Evolutionary conservation across 2,888 invertebrate genomes (phyloP).

Genomic region (Coelinius sp.): DNA sequence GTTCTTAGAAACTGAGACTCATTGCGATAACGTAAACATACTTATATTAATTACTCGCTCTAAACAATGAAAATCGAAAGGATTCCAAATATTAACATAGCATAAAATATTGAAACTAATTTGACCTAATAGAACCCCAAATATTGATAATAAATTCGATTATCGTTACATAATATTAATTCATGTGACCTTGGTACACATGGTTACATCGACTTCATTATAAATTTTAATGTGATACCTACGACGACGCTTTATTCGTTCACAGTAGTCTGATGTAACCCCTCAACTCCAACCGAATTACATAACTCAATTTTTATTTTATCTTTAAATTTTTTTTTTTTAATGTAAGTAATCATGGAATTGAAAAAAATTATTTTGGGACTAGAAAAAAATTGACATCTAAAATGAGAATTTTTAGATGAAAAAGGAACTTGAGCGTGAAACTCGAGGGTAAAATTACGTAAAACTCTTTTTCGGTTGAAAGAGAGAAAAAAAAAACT

Average conservation of each 20-base stretch:
- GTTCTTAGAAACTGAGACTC: neutral
- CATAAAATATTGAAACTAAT: neutral
- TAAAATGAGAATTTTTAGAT: neutral
- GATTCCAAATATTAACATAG: too few species aligned
- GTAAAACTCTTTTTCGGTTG: neutral
- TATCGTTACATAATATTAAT: slow-evolving; percentile 20
- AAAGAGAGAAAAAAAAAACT: neutral
- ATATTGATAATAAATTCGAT: neutral
- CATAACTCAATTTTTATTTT: slow-evolving; percentile 11
- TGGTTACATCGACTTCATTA: slow-evolving; percentile 37
- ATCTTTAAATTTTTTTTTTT: neutral
- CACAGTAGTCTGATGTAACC: slow-evolving; percentile 36
- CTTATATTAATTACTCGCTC: neutral
- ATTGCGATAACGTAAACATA: neutral
- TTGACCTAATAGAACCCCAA: neutral
- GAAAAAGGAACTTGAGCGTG: neutral
- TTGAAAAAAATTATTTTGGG: neutral
- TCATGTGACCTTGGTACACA: slow-evolving; percentile 34
- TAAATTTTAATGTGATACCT: slow-evolving; percentile 37
- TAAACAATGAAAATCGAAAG: neutral
- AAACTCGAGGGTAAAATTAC: neutral
- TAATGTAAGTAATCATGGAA: neutral
- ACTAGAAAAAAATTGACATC: neutral
- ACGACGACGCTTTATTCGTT: slow-evolving; percentile 29
- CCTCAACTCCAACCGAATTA: slow-evolving; percentile 29